These are phyloP conservation scores for Eueremaeus valkanovi DNA, from an alignment of 2,888 invertebrate species.

Conservation along the genomic window DNA sequence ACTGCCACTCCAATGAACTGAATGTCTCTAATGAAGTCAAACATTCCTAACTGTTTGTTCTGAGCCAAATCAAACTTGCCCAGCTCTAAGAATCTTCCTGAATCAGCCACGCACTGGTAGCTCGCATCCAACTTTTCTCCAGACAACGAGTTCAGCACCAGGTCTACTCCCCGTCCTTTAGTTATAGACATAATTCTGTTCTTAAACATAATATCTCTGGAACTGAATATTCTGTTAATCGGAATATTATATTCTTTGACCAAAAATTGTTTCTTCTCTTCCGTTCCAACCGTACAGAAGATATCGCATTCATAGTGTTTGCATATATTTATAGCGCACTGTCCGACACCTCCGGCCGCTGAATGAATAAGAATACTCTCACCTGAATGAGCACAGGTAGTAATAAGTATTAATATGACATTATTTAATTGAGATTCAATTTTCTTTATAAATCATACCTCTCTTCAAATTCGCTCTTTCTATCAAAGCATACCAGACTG, in stretches of 20 bases:
- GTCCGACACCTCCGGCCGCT: slow-evolving; percentile 88
- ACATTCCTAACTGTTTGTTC: slow-evolving; percentile 78
- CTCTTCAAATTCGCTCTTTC: slow-evolving; percentile 76
- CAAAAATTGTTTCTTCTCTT: slow-evolving; percentile 80
- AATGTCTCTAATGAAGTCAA: slow-evolving; percentile 87
- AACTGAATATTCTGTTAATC: slow-evolving; percentile 79
- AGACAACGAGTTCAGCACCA: slow-evolving; percentile 93
- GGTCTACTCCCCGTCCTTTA: slow-evolving; percentile 79
- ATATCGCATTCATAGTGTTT: slow-evolving; percentile 80
- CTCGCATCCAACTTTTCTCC: slow-evolving; percentile 86
- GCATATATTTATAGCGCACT: slow-evolving; percentile 92
- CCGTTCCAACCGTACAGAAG: slow-evolving; percentile 75
- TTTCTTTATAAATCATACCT: slow-evolving; percentile 83
- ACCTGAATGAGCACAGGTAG: slow-evolving; percentile 54
- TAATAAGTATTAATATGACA: slow-evolving; percentile 7
- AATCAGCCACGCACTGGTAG: slow-evolving; percentile 76
- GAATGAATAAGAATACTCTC: slow-evolving; percentile 86
- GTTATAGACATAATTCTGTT: slow-evolving; percentile 78
- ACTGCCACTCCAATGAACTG: slow-evolving; percentile 94
- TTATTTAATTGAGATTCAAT: slow-evolving; percentile 52
- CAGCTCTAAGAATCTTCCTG: slow-evolving; percentile 94
- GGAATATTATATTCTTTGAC: slow-evolving; percentile 79
- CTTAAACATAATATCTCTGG: slow-evolving; percentile 86
- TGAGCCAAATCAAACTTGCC: slow-evolving; percentile 94
- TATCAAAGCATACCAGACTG: slow-evolving; percentile 74